A percentile compares a stretch with the other conserved stretches of the same genome.
These are phyloP conservation scores for Crotalus tigris DNA, from an alignment of 2,113 vertebrate genomes.

Conservation along the genomic window DNA sequence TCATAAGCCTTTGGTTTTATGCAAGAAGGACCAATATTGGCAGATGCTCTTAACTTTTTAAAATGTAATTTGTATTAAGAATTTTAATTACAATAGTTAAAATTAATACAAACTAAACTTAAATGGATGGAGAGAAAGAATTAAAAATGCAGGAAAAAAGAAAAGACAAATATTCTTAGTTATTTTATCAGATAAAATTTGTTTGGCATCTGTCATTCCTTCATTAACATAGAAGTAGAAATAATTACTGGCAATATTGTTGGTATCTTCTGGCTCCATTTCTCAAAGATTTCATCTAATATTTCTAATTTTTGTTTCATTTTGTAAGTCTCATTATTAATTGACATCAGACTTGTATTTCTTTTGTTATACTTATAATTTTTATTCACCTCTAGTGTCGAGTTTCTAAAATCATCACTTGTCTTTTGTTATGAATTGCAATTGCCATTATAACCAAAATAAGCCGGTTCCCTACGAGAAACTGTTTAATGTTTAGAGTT, in stretches of 20 bases:
- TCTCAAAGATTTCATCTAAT: not conserved
- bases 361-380: not conserved
- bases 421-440: not conserved
- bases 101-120: not conserved
- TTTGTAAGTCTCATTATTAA: not conserved
- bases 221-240: not conserved
- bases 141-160: not conserved
- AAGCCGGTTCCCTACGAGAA: not conserved
- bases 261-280: not conserved
- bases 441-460: not conserved
- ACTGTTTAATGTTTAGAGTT: not conserved
- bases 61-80: not conserved
- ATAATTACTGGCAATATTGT: not conserved
- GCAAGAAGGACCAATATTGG: not conserved
- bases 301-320: not conserved
- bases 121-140: not conserved
- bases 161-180: not conserved
- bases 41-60: not conserved
- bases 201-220: not conserved
- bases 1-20: not conserved
- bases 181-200: not conserved
- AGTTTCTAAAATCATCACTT: not conserved
- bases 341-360: not conserved
- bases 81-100: not conserved
- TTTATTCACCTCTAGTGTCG: not conserved